phyloP scores from a whole-genome alignment of 2,113 vertebrate genomes.

The Pygoscelis antarcticus region DNA sequence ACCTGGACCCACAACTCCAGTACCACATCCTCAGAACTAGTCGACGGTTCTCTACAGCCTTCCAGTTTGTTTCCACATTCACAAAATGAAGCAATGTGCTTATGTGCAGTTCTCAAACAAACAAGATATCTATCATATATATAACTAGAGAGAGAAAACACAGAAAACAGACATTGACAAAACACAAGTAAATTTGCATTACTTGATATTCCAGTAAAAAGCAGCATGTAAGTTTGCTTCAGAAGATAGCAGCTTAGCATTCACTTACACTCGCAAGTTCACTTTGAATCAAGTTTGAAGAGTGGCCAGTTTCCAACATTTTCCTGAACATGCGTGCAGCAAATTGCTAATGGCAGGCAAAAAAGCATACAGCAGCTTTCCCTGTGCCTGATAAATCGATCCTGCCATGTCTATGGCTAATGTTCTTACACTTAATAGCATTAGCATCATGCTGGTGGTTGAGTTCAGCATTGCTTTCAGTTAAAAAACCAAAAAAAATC shows the following conservation, averaged over 20 bases:
- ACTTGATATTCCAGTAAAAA: neutral
- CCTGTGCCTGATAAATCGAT: neutral
- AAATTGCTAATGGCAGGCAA: neutral
- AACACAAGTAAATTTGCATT: neutral
- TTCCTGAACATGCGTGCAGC: neutral
- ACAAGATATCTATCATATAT: neutral
- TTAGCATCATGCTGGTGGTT: neutral
- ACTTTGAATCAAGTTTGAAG: neutral
- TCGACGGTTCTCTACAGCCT: neutral
- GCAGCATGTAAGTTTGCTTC: neutral
- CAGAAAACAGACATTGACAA: neutral
- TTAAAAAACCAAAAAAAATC: neutral
- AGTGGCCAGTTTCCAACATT: neutral
- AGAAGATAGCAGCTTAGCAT: neutral
- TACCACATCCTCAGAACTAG: accelerated
- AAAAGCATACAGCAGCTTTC: neutral
- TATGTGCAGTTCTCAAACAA: neutral
- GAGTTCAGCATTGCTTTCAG: neutral
- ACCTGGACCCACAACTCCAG: neutral
- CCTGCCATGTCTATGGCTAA: neutral
- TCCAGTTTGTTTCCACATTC: neutral
- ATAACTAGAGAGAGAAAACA: neutral
- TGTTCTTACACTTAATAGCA: neutral
- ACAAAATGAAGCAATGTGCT: neutral
- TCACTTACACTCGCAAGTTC: neutral